Evolutionary conservation across 2,888 invertebrate genomes (phyloP), one percentile per base, ranked within the genome.

Genomic region (Xylophagus ater): DNA sequence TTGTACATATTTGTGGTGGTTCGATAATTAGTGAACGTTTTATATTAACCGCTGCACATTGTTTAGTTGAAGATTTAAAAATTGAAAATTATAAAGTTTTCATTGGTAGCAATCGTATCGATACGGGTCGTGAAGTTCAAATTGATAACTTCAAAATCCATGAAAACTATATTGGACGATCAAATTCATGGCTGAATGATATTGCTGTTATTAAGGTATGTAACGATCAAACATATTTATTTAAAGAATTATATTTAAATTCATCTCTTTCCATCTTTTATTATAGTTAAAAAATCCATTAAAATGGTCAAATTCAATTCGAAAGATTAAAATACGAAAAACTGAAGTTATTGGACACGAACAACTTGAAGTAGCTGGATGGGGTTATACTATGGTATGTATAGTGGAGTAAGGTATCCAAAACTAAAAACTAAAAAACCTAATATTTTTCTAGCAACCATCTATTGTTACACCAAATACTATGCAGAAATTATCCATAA

Each of bases 131-230:
- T 12, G 5, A 32, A 10, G 18, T 32, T 5, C 20, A 32, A 20
- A 32, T 32, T 21, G 32, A 19, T 2, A 32, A 21, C 13, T 20
- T 32, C 20, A 32, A 18, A 12, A 2, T 19, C 4, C 32, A 32
- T 13, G 32, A 32, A n/a, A 32, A 32, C 10, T 32, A 32, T 21
- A 32, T 32, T 21, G 32, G 32, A 8, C 6, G 13, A n/a, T 3
- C 19, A 7, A 21, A 32, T 32, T 32, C 20, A 21, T 32, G 32
- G 32, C n/a, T 12, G n/a, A 32, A 32, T 32, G 32, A 32, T 32
- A n/a, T 32, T 9, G 32, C 32, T 32, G 13, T 32, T 5, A 20
- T 32, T 17, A 32, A 19, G 12, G 32, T 32, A 4, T 19, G 2
- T n/a, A n/a, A n/a, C n/a, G n/a, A n/a, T n/a, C n/a, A n/a, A n/a